Evolutionary conservation across 35 echinoderm and acorn worm species (phyloP), one percentile per base, ranked within the genome.

Genomic region (Eucidaris tribuloides): DNA sequence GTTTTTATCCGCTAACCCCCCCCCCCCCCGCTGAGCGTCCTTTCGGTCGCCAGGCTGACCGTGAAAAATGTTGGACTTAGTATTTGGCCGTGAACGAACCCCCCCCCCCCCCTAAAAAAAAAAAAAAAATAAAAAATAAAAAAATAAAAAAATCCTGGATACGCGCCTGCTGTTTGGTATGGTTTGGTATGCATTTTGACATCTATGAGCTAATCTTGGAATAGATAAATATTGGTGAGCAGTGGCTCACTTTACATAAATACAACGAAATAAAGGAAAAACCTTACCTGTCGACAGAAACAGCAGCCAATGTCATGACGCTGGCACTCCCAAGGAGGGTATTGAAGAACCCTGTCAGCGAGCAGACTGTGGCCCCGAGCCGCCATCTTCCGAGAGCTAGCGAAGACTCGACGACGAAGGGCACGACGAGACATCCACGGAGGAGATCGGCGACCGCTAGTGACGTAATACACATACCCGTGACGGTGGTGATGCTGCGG

Each of bases 381-480:
- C 30, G 27, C 93, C 93, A 96, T 3, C 20, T 38, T 1, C 82
- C 88, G 38, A 49, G 62, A 15, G 66, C 35, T 17, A 81, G 46
- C 9, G 93, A 96, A 37, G 93, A 78, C 11, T 86, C 41, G 15
- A 96, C 78, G 1, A 87, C 93, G 27, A 96, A 86, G 0, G 93
- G 93, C 6, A 96, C 63, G 32, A 96, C 79, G 44, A 91, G 27
- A 28, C 76, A 60, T 7, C 93, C 93, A 19, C 93, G 87, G 5
- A 96, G 78, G 7, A 96, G 60, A 64, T 96, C 93, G 6, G 93
- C 93, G 18, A 96, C 55, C 31, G 93, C 83, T 25, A 96, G 80
- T 37, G 93, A 96, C 52, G 93, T 80, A 46, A 96, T 96, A 39
- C 93, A 91, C 93, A 96, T 96, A 39, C 93, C 93, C 17, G 93